Conservation (phyloP, 2,797 vertebrate genomes). For the Spea hammondii region DNA sequence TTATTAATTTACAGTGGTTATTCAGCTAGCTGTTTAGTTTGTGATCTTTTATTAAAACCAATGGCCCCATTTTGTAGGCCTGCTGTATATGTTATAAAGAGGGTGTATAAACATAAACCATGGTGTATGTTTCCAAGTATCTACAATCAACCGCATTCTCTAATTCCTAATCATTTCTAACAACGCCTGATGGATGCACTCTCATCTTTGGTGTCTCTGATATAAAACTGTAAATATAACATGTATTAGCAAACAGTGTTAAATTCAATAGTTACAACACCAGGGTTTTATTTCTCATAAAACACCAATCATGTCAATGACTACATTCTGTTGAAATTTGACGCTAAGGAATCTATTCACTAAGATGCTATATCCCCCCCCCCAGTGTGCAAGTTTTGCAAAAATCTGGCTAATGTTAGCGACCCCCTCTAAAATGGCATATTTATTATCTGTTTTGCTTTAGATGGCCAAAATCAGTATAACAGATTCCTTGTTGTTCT, state of each 20-base stretch:
- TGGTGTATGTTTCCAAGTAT: constrained; percentile 83
- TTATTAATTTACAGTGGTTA: constrained; percentile 77
- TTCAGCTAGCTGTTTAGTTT: constrained; percentile 84
- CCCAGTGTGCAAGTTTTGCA: too few species aligned
- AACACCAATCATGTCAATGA: neutral
- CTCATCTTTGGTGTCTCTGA: constrained; percentile 70
- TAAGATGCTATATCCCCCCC: too few species aligned
- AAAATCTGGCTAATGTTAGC: too few species aligned
- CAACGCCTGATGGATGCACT: constrained; percentile 81
- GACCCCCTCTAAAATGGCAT: too few species aligned
- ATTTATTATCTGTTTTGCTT: too few species aligned
- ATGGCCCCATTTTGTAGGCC: constrained; percentile 85
- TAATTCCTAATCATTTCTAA: constrained; percentile 70
- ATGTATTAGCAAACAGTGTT: constrained; percentile 48
- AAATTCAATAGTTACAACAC: too few species aligned
- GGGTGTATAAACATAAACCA: too few species aligned
- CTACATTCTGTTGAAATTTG: too few species aligned
- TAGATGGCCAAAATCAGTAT: too few species aligned
- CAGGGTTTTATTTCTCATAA: neutral
- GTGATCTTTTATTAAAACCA: constrained; percentile 89
- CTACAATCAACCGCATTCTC: constrained; percentile 76
- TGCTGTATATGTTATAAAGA: constrained; percentile 72
- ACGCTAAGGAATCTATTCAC: too few species aligned
- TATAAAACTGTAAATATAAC: constrained; percentile 59
- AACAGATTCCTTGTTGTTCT: too few species aligned